Evolutionary conservation across 2,888 invertebrate genomes (phyloP).

Genomic region (Serripes groenlandicus): DNA sequence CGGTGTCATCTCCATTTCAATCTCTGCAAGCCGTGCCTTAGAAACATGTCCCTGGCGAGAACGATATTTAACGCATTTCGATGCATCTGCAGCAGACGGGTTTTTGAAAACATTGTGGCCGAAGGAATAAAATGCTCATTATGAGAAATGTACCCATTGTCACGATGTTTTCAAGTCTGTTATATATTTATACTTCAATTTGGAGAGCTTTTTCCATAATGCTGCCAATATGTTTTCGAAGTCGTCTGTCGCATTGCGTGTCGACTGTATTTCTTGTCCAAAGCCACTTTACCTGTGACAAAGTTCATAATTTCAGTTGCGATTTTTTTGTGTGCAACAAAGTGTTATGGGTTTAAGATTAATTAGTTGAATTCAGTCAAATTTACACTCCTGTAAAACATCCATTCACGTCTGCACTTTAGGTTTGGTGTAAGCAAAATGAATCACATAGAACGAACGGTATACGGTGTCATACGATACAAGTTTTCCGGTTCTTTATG

Average conservation of each 20-base stretch:
- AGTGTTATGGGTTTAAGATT: not conserved
- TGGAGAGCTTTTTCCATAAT: not conserved
- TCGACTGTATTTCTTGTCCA: not conserved
- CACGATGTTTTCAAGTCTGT: not conserved
- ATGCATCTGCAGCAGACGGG: not conserved
- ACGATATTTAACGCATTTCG: too few species aligned
- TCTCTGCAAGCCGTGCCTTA: too few species aligned
- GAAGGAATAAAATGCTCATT: slow-evolving; percentile 1
- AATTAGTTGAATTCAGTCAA: slow-evolving; percentile 15
- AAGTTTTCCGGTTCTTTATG: slow-evolving; percentile 17
- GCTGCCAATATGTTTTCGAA: not conserved
- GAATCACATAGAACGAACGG: slow-evolving; percentile 1
- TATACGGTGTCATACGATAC: not conserved
- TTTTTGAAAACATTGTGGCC: slow-evolving; percentile 3
- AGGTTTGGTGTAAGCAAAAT: not conserved
- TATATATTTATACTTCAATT: not conserved
- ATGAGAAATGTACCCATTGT: not conserved
- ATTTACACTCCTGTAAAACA: not conserved
- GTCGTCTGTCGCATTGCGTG: not conserved
- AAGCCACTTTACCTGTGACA: too few species aligned
- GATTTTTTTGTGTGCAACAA: not conserved
- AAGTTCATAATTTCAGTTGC: too few species aligned
- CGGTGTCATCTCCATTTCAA: too few species aligned
- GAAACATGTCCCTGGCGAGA: too few species aligned
- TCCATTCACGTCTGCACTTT: slow-evolving; percentile 4